Conservation (phyloP, 2,113 vertebrate genomes). For the Xiphorhynchus elegans region DNA sequence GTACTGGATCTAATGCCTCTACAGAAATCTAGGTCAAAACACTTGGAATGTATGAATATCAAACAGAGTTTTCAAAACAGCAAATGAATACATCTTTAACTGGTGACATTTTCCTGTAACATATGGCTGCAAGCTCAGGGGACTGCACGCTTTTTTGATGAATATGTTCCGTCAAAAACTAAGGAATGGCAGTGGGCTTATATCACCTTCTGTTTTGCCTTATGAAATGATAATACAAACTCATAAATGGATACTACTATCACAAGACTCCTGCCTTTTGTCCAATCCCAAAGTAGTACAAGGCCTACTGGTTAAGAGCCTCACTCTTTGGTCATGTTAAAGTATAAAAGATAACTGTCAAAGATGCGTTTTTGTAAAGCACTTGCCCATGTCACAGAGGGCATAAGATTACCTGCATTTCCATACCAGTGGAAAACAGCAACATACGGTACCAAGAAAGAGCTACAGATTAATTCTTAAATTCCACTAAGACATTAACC, state of each 20-base stretch:
- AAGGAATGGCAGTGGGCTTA: slow-evolving; percentile 87
- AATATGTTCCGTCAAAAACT: slow-evolving; percentile 90
- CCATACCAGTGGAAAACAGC: slow-evolving; percentile 47
- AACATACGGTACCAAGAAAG: slow-evolving; percentile 33
- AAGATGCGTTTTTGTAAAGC: slow-evolving; percentile 53
- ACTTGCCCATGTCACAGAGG: not conserved
- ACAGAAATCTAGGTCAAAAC: slow-evolving; percentile 86
- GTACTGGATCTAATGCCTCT: slow-evolving; percentile 84
- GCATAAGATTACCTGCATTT: slow-evolving; percentile 33
- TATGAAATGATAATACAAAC: slow-evolving; percentile 94
- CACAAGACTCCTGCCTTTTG: slow-evolving; percentile 70
- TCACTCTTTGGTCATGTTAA: slow-evolving; percentile 60
- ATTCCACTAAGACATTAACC: not conserved
- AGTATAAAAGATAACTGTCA: slow-evolving; percentile 51
- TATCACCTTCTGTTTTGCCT: slow-evolving; percentile 91
- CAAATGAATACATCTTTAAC: slow-evolving; percentile 97
- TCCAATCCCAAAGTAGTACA: slow-evolving; percentile 59
- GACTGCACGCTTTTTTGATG: slow-evolving; percentile 94
- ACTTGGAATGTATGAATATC: slow-evolving; percentile 93
- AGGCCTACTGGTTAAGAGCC: slow-evolving; percentile 48
- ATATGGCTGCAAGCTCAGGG: slow-evolving; percentile 95
- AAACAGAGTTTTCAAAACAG: slow-evolving; percentile 92
- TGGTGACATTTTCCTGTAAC: slow-evolving; percentile 97
- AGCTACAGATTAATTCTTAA: slow-evolving; percentile 1
- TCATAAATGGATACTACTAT: slow-evolving; percentile 75